Evolutionary conservation across 2,113 vertebrate species (phyloP).

Genomic region (Psettodes erumei): DNA sequence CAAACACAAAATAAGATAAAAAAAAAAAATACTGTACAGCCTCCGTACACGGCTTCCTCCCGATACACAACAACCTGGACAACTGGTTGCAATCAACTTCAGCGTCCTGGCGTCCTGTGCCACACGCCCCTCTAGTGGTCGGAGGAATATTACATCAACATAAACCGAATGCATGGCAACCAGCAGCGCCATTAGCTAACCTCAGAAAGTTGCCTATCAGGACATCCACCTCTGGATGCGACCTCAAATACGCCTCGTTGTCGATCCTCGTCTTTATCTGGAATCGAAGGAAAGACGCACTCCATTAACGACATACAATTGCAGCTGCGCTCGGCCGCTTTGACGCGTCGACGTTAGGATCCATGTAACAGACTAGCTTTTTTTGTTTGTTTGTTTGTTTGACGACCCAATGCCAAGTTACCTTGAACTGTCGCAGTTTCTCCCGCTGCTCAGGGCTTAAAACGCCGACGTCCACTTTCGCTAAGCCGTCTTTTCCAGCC

Average conservation of each 20-base stretch:
- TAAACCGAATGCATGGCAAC: no score
- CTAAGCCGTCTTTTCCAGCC: slow-evolving; percentile 17
- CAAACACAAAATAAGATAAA: no score
- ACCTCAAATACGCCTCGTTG: slow-evolving; percentile 86
- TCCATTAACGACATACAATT: no score
- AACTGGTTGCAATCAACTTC: no score
- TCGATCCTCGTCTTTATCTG: slow-evolving; percentile 86
- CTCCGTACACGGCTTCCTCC: no score
- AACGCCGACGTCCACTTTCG: slow-evolving; percentile 21
- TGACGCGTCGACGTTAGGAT: neutral
- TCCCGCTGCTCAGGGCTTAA: slow-evolving; percentile 68
- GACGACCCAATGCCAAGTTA: slow-evolving; percentile 27
- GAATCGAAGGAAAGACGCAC: neutral
- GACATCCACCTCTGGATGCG: slow-evolving; percentile 85
- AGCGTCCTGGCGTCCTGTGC: no score
- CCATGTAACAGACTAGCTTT: neutral
- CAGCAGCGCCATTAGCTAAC: no score
- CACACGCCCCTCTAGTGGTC: no score
- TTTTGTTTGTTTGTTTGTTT: no score
- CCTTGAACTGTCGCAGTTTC: slow-evolving; percentile 73
- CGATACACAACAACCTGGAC: no score
- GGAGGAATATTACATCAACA: no score
- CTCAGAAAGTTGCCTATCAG: slow-evolving; percentile 86
- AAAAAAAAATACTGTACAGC: no score
- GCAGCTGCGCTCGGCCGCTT: neutral